Evolutionary conservation across 2,888 invertebrate species (phyloP), one percentile per base, ranked within the genome.

Genomic region (Xestia xanthographa): DNA sequence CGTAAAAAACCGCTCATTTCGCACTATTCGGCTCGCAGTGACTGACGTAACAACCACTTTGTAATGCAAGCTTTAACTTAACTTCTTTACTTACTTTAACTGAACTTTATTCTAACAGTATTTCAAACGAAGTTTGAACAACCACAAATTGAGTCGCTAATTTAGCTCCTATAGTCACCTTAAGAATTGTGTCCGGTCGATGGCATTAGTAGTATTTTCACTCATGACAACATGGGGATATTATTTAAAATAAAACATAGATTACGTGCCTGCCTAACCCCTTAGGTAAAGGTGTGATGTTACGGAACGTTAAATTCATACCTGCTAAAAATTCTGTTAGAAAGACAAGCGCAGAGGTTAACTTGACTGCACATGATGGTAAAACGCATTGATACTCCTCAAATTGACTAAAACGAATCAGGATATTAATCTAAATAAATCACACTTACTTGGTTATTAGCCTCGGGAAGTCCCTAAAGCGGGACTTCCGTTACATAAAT

Each of bases 381-480:
- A 74, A 65, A 67, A 63, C 43, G 17, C 58, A 69, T 53, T 48
- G 29, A 50, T 53, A 58, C 22, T 74, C 63, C 70, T 69, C 50
- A 72, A 77, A 60, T 76, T 80, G 66, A 83, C 83, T 85, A 82
- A 81, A 82, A 85, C 68, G 80, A 66, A 76, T 68, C 38, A 56
- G 50, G 20, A 68, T 58, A 17, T 66, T 38, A 62, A 22, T 66
- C 71, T 56, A 67, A 72, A 66, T 62, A 70, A 68, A 72, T 69
- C 58, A 38, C 71, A 83, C 75, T 83, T 80, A 88, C 81, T 77
- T 68, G 62, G 69, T 69, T 48, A 41, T 66, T 66, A 71, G 58
- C 50, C 73, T 74, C 74, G 81, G 89, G 72, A 88, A 90, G 89
- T 79, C 91, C 89, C 90, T 79, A 34, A 66, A 74, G 63, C 79